phyloP scores from a whole-genome alignment of 2,888 invertebrate species.

The Himalopsyche japonica region DNA sequence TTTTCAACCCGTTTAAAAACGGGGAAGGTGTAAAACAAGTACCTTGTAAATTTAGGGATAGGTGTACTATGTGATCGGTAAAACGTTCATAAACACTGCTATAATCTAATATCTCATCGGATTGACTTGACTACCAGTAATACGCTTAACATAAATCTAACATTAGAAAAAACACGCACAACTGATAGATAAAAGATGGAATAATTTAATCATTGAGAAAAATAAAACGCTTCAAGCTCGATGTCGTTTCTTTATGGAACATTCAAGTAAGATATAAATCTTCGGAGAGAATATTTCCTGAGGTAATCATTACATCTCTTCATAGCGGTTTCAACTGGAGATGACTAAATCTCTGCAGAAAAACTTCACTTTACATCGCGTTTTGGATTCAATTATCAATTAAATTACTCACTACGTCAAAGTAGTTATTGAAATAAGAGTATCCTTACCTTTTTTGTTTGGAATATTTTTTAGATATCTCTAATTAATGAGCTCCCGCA shows the following conservation, averaged over 20 bases:
- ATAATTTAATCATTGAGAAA: not conserved
- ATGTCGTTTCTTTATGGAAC: not conserved
- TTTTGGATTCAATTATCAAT: conserved; percentile 31
- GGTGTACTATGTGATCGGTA: too few relatives aligned
- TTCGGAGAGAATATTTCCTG: not conserved
- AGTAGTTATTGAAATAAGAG: not conserved
- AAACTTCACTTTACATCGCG: conserved; percentile 11
- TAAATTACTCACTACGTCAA: not conserved
- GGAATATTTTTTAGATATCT: not conserved
- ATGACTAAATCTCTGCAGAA: conserved; percentile 4
- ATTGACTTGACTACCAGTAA: too few relatives aligned
- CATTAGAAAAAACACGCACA: too few relatives aligned
- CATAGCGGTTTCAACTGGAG: not conserved
- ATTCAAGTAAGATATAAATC: conserved; percentile 19
- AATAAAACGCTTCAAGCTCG: not conserved
- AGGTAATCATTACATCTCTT: not conserved
- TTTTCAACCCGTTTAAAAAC: too few relatives aligned
- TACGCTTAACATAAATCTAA: too few relatives aligned
- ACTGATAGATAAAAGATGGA: not conserved
- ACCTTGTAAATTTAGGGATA: too few relatives aligned
- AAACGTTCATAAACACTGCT: too few relatives aligned
- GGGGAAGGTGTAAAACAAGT: too few relatives aligned
- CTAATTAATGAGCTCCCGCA: not conserved
- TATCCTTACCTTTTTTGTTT: not conserved
- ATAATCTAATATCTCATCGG: too few relatives aligned